Base-by-base conservation (phyloP, 1,140 invertebrate genomes). In the Heliconius himera region DNA sequence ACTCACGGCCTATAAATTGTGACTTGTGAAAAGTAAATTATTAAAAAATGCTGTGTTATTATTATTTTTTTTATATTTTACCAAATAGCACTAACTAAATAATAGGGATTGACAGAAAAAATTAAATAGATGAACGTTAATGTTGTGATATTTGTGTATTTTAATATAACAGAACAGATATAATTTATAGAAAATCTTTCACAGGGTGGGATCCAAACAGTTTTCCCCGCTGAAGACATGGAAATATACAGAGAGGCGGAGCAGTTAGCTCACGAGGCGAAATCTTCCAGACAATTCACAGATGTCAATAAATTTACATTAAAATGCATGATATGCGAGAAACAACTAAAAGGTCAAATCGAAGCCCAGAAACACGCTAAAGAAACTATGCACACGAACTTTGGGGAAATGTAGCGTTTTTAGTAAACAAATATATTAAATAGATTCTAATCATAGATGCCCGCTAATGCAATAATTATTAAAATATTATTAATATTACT, bases 241-340 rank as follows among this genome's bases (percentile, higher is more conserved):
- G 94, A 94, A 9, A 95, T 98, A 38, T 95, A 98, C 60, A 92
- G 95, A 56, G 96, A 98, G 91, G 99, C 98, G 0, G 96, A 97
- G 81, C 97, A 98, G 88, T 89, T 99, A 38, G 98, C 98, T 0
- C 95, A 96, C 77, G 98, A 99, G 95, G 98, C 98, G 0, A 98
- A 98, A 93, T 96, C 96, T 18, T 97, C 97, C 83, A 96, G 97
- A 82, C 98, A 98, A 87, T 99, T 96, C 89, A 99, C 98, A 6
- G 98, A 99, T 95, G 96, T 99, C 0, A 96, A 97, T 85, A 97
- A 97, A 84, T 99, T 99, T 86, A 97, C 96, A 1, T 90, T 99
- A 1, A 97, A 97, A 78, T 99, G 98, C 93, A 94, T 97, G 80
- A 95, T 96, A 20, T 99, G 98, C 91, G 95, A 97, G 82, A 92